Base-by-base conservation (phyloP, 1,140 invertebrate species). In the Potamilus streckersoni region DNA sequence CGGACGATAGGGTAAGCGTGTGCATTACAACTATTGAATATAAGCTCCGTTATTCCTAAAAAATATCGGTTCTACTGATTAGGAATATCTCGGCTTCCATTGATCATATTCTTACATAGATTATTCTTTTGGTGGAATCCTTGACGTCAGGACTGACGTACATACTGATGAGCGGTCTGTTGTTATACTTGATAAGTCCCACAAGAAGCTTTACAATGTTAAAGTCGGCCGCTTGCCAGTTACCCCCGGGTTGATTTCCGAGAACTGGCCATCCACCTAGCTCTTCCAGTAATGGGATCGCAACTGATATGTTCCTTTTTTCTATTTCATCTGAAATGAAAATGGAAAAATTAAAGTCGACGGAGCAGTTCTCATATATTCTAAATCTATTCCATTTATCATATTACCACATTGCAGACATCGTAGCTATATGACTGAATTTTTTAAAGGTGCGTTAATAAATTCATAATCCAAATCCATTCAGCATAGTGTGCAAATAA, bases 111-210 rank as follows among this genome's bases (percentile, higher is more conserved):
- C 85, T 83, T 88, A 93, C 93, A 88, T 96, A 95, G 79, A 96
- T 94, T 4, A 96, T 93, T 86, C 95, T 94, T 84, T 93, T 92
- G 79, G 95, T 93, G 6, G 95, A 95, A 89, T 97, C 95, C 85
- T 95, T 95, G 20, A 95, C 94, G 86, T 97, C 95, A 0, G 95
- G 93, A n/a, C 94, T 94, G 61, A 97, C 94, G 93, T 94, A 95
- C 85, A 96, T 93, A 0, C 94, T 93, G 77, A 92, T 89, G 19
- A 92, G 83, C 1, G 90, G 90, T 65, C 95, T 94, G 78, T 95
- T 95, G 86, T 96, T 96, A 80, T 94, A 96, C 4, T 94, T 90
- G 63, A 95, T 91, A 13, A 97, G 84, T 63, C 93, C 58, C 62
- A 93, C 92, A 6, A 94, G 94, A 80, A 95, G 92, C 17, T 71